Evolutionary conservation across 2,113 vertebrate genomes (phyloP), one percentile per base, ranked within the genome.

Genomic region (Poicephalus gulielmi): DNA sequence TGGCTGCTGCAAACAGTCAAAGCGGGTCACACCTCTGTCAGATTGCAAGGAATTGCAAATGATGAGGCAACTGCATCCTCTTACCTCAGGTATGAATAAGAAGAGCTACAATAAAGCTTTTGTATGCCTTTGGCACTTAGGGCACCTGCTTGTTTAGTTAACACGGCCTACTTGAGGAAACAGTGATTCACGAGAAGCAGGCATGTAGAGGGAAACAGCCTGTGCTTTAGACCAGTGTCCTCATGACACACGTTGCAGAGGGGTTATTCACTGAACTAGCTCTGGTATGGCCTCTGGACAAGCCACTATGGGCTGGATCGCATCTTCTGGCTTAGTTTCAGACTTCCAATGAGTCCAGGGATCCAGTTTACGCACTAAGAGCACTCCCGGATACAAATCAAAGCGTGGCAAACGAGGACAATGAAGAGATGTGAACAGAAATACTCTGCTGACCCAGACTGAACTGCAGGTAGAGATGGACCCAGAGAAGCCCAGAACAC

Each of bases 201-300:
- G 13, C 0, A 5, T 3, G n/a, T 2, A 30, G 28, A 41, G 41
- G 37, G 43, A 28, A 74, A 31, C 31, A 31, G 55, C 30, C 68
- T 9, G 13, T 35, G 86, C 66, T 85, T 24, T 78, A 78, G 11
- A 27, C 6, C 6, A 0, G 1, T 3, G 13, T 16, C 44, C 68
- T 80, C 28, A 0, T 5, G n/a, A n/a, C 15, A 37, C 17, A 11
- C 0, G 0, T 49, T 39, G 47, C 7, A 4, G 50, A 30, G 25
- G 44, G n/a, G 6, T 17, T 25, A 55, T 5, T 35, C 70, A 17
- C 39, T 35, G 43, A 46, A n/a, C 17, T 11, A 14, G 24, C 30
- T 67, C 55, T n/a, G 4, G 0, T 4, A 43, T 27, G 53, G 17
- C 10, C 16, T 27, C 18, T 4, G 1, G 46, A 31, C 23, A 39